Evolutionary conservation across 2,888 invertebrate genomes (phyloP), one percentile per base, ranked within the genome.

Genomic region (Drosophila gaucha): DNA sequence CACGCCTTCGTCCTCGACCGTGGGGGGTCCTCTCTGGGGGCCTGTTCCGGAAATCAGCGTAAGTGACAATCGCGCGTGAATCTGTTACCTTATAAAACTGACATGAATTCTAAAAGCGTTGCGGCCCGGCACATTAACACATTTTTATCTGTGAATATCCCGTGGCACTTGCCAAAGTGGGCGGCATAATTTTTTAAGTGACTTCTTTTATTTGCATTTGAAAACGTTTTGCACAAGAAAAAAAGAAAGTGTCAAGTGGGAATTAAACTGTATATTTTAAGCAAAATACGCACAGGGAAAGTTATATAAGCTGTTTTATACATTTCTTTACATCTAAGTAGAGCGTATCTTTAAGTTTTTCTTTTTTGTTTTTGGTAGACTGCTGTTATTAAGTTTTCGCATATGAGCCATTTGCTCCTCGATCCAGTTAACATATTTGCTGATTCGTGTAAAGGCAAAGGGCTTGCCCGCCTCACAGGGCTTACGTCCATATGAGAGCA

Each of bases 71-170:
- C 65, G 71, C 64, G 72, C 69, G 67, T 69, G 74, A 68, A 84
- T 80, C 60, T 59, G 85, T 80, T 77, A 67, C 66, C 76, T 85
- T 76, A 80, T 82, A 77, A 79, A 85, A 88, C 72, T 86, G 90
- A 89, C 90, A 89, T 79, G 84, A 86, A 82, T 83, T 84, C 84
- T 74, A 79, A 88, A 86, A 85, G 85, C 86, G 74, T 86, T 83
- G 74, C 78, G 76, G 66, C 72, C 72, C 49, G 52, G 63, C 70
- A 63, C 87, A 80, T 83, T 88, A 72, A 75, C 74, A 75, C 72
- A 83, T 82, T 80, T 75, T 71, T 66, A 59, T 49, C 56, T 54
- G 26, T 39, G 18, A n/a, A 60, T 65, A 47, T 76, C 50, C 59
- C 30, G 50, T 44, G 47, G 52, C 59, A 38, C 59, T 66, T 67